Evolutionary conservation across 2,113 vertebrate genomes (phyloP).

Genomic region (Thryonomys swinderianus): DNA sequence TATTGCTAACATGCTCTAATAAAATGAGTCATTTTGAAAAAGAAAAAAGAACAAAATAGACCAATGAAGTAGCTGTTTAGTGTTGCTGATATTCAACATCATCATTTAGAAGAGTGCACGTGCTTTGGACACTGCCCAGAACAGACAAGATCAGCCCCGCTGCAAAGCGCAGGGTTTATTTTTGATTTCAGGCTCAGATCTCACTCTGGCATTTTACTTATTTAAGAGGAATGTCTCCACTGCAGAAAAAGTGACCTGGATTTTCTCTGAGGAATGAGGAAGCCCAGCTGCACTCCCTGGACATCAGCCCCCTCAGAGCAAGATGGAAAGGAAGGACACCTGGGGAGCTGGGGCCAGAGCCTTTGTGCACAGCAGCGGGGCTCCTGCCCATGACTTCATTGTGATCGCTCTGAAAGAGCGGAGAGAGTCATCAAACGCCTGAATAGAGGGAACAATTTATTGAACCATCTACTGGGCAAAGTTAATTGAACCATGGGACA

Average conservation of each 20-base stretch:
- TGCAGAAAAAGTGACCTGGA: not conserved
- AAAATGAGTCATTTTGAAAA: not conserved
- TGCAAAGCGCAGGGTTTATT: not conserved
- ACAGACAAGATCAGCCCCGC: not conserved
- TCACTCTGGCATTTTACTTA: constrained; percentile 26
- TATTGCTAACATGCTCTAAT: not conserved
- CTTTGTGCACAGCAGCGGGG: constrained; percentile 46
- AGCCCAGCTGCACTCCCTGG: not conserved
- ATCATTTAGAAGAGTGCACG: not conserved
- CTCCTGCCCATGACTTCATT: constrained; percentile 24
- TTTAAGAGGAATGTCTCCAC: not conserved
- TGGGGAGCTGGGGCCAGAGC: not conserved
- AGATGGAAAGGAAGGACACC: not conserved
- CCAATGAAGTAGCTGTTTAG: not conserved
- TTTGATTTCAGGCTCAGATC: constrained; percentile 5
- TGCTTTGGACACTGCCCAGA: not conserved
- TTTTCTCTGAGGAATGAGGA: not conserved
- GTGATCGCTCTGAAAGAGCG: constrained; percentile 68
- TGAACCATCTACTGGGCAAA: constrained; percentile 75
- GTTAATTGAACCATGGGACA: constrained; percentile 83
- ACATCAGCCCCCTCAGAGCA: not conserved
- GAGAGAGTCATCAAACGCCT: constrained; percentile 73
- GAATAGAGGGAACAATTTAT: constrained; percentile 76
- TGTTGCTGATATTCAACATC: not conserved
- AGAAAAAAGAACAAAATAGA: not conserved